Base-by-base conservation (phyloP, 2,888 invertebrate species). In the Noctua fimbriata region DNA sequence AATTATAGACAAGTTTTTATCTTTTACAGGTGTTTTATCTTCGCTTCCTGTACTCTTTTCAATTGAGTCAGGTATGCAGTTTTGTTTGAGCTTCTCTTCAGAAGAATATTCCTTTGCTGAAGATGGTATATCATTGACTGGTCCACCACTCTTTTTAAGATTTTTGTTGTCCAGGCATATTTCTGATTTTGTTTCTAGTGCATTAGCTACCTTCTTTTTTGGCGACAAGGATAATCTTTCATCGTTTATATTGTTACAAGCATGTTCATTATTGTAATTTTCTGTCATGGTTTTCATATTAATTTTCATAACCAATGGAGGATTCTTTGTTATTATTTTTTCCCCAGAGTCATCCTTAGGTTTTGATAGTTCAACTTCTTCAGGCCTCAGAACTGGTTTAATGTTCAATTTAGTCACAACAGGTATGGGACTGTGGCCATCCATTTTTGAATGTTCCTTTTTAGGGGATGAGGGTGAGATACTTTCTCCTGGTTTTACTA, bases 301-400 rank as follows among this genome's bases (percentile, higher is more conserved):
- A 86, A 96, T 95, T 94, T 96, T 96, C 96, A 96, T 96, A 41
- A 96, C 89, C 80, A 96, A 91, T 67, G 96, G 96, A 76, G 96
- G 96, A 90, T 96, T 94, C 90, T 95, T 96, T 18, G 58, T 24
- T 16, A 86, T 73, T 69, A 87, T 71, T 76, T 90, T 92, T 65
- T 95, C 95, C 69, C 90, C 93, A 87, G 73, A 83, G 24, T 94
- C 93, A 81, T 93, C 92, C 86, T 89, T 91, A 70, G 69, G 65
- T 89, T 93, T 94, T 66, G 88, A 78, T 76, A 78, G 76, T 55
- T 93, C 93, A 73, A 81, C 73, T 79, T 95, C 95, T 67, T 95
- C 95, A 69, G 96, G 97, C 91, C 96, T 97, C 21, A 97, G 83
- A 74, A 97, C 93, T 70, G 97, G 97, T 91, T 97, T 97, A 75